Conservation (phyloP, 2,888 invertebrate species). For the Chymomyza fuscimana region DNA sequence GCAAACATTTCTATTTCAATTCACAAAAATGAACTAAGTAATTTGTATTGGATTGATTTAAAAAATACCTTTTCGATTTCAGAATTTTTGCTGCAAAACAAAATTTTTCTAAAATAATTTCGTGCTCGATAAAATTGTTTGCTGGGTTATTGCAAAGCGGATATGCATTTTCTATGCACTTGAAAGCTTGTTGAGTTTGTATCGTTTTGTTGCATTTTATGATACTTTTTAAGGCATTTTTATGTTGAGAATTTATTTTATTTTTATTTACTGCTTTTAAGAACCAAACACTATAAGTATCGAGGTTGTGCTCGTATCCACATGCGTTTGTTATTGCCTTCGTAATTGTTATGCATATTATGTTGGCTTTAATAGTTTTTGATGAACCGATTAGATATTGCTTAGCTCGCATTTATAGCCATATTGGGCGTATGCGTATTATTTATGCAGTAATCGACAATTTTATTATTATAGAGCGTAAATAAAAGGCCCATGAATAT, state of each 20-base stretch:
- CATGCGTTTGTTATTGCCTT: not conserved
- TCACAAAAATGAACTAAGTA: too few relatives aligned
- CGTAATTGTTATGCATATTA: not conserved
- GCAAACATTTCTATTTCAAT: too few relatives aligned
- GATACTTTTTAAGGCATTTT: constrained; percentile 2
- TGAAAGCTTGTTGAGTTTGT: not conserved
- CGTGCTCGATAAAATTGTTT: not conserved
- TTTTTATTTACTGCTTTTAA: not conserved
- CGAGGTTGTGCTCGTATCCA: not conserved
- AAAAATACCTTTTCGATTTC: too few relatives aligned
- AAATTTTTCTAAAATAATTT: too few relatives aligned
- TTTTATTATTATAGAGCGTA: not conserved
- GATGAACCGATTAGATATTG: constrained; percentile 1
- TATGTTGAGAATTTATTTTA: not conserved
- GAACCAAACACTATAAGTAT: not conserved
- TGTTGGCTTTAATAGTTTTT: constrained; percentile 1
- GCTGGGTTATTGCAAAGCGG: not conserved
- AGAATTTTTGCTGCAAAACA: too few relatives aligned
- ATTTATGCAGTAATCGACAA: not conserved
- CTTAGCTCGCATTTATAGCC: not conserved
- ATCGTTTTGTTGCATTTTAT: constrained; percentile 7
- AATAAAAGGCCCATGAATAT: not conserved
- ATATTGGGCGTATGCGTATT: not conserved
- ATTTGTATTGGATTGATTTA: too few relatives aligned
- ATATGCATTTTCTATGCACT: constrained; percentile 1